Base-by-base conservation (phyloP, 2,797 vertebrate genomes). In the Sebastes vulpes region DNA sequence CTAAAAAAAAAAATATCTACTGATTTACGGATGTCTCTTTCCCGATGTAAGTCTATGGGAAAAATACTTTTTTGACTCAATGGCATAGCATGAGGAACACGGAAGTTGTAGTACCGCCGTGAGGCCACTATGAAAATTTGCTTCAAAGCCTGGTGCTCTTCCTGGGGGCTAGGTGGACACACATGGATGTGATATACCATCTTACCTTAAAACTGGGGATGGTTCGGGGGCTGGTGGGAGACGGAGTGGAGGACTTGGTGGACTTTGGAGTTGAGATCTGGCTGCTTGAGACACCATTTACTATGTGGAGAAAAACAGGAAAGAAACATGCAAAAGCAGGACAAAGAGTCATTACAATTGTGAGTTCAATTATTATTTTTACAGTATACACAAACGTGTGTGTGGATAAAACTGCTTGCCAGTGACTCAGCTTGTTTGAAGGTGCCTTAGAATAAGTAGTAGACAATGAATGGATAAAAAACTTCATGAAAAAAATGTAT, bases 221-320 rank as follows among this genome's bases (percentile, higher is more conserved):
- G 73, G 97, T 96, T 90, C 95, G 96, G 65, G 98, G 98, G 89
- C 98, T 98, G 65, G 97, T 98, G 75, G 98, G 98, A 46, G 98
- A 99, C 18, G 98, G 97, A 65, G 97, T 98, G 82, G 97, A 98
- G 65, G 98, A 99, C 92, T 99, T 99, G 1, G 96, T 97, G 81
- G 97, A 98, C 91, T 96, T 98, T 9, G 97, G 96, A 75, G 97
- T 97, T 31, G 97, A 98, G 73, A 98, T 94, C 5, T 98, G 98
- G 93, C 97, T 98, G 92, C 95, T 96, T 77, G 98, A 96, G 21
- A 96, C 95, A 65, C 98, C 97, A 50, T 99, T 99, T 42, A 99
- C 98, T 99, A 90, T 4, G 11, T 4, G 25, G 31, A 75, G n/a
- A 69, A 9, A 71, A 63, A 75, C 8, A 82, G 21, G 25, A 23